Conservation (phyloP, 2,888 invertebrate genomes). For the Litoditis marina region DNA sequence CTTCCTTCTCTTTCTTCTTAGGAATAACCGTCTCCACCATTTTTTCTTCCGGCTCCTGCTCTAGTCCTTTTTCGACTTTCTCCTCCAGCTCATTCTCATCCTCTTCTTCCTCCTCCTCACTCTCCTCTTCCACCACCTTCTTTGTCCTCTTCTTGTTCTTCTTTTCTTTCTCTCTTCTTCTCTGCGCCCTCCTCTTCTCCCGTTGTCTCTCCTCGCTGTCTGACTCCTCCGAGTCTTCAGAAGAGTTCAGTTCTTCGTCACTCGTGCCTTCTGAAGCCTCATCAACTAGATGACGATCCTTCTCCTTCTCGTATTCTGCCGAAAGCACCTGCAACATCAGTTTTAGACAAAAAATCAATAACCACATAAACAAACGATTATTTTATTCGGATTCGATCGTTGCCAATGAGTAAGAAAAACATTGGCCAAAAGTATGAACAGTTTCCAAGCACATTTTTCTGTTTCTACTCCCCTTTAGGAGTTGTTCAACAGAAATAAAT, state of each 20-base stretch:
- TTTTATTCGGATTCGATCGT: too few relatives aligned
- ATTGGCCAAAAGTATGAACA: too few relatives aligned
- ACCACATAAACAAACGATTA: too few relatives aligned
- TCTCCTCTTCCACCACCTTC: neutral
- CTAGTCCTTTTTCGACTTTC: neutral
- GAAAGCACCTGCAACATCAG: slow-evolving; percentile 14
- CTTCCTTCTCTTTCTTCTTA: neutral
- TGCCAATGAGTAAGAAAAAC: too few relatives aligned
- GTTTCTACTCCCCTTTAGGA: too few relatives aligned
- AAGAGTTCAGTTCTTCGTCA: neutral
- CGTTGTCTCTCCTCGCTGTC: slow-evolving; percentile 3
- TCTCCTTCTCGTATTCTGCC: slow-evolving; percentile 16
- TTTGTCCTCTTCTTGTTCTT: slow-evolving; percentile 1
- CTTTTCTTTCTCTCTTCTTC: neutral
- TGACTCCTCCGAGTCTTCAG: slow-evolving; percentile 7
- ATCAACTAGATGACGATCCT: slow-evolving; percentile 10
- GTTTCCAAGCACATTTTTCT: too few relatives aligned
- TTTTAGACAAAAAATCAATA: neutral
- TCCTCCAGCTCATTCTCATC: slow-evolving; percentile 11
- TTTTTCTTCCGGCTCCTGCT: slow-evolving; percentile 7
- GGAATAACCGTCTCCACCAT: neutral
- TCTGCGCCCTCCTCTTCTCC: neutral
- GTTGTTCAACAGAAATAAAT: too few relatives aligned
- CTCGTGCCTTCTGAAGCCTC: neutral
- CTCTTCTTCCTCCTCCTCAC: slow-evolving; percentile 6